phyloP scores from a whole-genome alignment of 1,140 invertebrate genomes.

The Cheumatopsyche charites region DNA sequence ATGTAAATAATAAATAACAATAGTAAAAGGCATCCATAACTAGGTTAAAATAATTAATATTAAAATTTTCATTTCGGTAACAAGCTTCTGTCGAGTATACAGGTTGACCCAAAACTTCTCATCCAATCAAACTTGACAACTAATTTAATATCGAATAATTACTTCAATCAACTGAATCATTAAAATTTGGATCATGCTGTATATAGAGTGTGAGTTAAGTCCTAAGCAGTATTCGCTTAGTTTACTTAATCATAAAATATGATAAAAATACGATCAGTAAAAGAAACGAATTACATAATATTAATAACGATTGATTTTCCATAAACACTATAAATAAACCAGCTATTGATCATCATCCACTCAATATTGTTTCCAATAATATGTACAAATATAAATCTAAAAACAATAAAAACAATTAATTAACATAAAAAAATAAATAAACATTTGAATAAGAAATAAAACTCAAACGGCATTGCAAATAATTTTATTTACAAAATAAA shows the following conservation, averaged over 20 bases:
- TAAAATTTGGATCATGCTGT: slow-evolving; percentile 13
- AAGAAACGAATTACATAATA: too few relatives aligned
- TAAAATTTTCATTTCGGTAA: not conserved
- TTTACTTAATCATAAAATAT: too few relatives aligned
- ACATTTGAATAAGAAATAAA: not conserved
- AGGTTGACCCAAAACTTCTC: slow-evolving; percentile 1
- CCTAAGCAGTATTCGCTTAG: not conserved
- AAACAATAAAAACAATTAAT: slow-evolving; percentile 3
- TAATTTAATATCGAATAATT: not conserved
- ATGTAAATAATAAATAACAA: slow-evolving; percentile 11
- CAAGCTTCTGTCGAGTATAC: not conserved
- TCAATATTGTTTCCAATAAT: slow-evolving; percentile 2
- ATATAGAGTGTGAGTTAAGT: not conserved
- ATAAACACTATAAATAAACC: too few relatives aligned
- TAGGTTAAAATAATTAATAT: not conserved
- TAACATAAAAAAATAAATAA: not conserved
- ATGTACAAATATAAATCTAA: not conserved
- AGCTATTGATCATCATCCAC: slow-evolving; percentile 9
- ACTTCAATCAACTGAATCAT: not conserved
- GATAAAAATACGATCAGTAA: too few relatives aligned
- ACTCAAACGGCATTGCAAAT: not conserved
- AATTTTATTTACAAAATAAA: not conserved
- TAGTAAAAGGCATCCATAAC: not conserved
- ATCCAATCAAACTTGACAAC: not conserved
- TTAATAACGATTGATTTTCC: too few relatives aligned